Base-by-base conservation (phyloP, 2,113 vertebrate genomes). In the Apodemus sylvaticus region DNA sequence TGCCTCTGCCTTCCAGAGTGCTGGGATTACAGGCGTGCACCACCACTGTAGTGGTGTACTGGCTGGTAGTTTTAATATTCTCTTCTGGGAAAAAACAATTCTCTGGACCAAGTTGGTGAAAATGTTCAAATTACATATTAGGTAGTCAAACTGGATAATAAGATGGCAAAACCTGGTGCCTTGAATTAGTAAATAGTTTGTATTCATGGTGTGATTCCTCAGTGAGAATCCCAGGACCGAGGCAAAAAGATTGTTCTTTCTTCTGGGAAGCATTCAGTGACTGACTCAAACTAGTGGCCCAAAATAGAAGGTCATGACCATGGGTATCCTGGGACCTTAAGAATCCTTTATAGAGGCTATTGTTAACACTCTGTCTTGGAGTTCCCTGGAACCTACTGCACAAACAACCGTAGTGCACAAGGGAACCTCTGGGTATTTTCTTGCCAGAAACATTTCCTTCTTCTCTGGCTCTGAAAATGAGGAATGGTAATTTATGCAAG, bases 111-210 rank as follows among this genome's bases (percentile, higher is more conserved):
- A 66, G 77, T 53, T 89, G 70, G 66, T 91, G 86, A 94, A 96
- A 91, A 93, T 64, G 36, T 95, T 93, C 87, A 83, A 79, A 90
- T 66, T 22, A 85, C 60, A 39, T 17, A 91, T 73, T 70, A 42
- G 24, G 60, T 73, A 39, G 66, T 82, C 66, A 94, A 95, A 68
- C 45, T 78, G 53, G 86, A 88, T 95, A 76, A 93, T 29, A 13
- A 26, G 82, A 86, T 60, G 31, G 92, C 12, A 82, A 93, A 82
- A 77, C 20, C 13, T 39, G 74, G 45, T 86, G 55, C 42, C 48
- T 90, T 90, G 78, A 92, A 94, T 96, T 68, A 64, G 34, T 85
- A 96, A 86, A 55, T 64, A 68, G n/a, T 87, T 91, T 45, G 87
- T 39, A 93, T 51, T 42, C 64, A 62, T 31, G 19, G 42, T 73